Conservation (phyloP, 92 coral and sea anemone genomes). For the Diadumene lineata region DNA sequence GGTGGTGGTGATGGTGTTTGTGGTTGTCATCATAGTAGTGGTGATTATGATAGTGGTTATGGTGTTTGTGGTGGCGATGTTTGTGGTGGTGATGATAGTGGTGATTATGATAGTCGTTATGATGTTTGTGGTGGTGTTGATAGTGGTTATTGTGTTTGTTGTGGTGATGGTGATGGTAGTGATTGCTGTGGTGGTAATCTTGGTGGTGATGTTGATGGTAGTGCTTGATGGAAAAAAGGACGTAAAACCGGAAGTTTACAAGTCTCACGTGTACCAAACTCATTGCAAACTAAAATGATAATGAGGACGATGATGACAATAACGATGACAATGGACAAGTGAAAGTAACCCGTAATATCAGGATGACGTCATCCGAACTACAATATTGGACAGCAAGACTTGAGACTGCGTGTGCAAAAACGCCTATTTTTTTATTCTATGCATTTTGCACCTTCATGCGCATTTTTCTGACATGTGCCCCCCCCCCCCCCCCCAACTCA, state of each 20-base stretch:
- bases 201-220: neutral
- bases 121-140: neutral
- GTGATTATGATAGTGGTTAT: neutral
- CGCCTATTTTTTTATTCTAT: no score
- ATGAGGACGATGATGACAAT: neutral
- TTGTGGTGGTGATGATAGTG: neutral
- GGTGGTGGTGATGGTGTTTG: neutral
- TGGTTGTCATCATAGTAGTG: neutral
- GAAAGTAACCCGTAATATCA: no score
- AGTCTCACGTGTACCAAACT: no score
- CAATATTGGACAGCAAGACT: no score
- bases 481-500: no score
- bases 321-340: neutral
- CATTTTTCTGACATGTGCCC: no score
- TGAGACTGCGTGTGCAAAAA: no score
- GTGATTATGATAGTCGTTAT: neutral
- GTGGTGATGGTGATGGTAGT: neutral
- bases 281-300: neutral
- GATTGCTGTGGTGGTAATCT: neutral
- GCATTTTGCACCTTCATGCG: no score
- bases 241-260: no score
- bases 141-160: neutral
- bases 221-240: no score
- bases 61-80: neutral
- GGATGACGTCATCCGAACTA: no score